These are phyloP conservation scores for Coryphaenoides rupestris DNA, from an alignment of 2,113 vertebrate genomes.

Conservation along the genomic window DNA sequence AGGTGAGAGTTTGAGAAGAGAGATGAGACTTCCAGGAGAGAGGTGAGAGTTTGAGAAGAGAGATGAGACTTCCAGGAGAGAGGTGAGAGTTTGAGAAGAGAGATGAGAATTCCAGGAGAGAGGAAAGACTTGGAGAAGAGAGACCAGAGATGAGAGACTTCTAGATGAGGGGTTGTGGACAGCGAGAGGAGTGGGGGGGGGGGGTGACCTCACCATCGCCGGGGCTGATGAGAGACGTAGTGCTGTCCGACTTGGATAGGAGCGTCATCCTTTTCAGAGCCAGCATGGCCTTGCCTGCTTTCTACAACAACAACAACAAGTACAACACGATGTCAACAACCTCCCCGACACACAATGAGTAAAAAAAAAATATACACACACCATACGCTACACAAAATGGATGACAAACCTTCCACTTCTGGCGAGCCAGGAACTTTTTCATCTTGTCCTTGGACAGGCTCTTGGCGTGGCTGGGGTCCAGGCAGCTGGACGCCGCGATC, in stretches of 20 bases:
- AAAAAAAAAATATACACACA: background rate
- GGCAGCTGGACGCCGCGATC: conserved; percentile 66
- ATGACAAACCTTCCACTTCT: conserved; percentile 85
- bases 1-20: too few relatives aligned
- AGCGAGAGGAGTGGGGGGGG: too few relatives aligned
- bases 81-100: background rate
- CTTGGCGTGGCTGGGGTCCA: conserved; percentile 51
- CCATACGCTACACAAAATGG: background rate
- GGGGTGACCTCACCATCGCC: conserved; percentile 53
- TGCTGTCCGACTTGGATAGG: conserved; percentile 65
- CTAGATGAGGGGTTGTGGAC: background rate
- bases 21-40: too few relatives aligned
- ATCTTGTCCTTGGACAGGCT: conserved; percentile 81
- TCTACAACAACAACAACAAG: conserved; percentile 70
- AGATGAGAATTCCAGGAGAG: background rate
- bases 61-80: too few relatives aligned
- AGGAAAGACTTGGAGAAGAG: background rate
- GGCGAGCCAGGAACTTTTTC: conserved; percentile 77
- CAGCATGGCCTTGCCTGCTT: conserved; percentile 84
- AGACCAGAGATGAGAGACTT: background rate
- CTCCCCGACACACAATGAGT: background rate
- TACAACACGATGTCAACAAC: background rate
- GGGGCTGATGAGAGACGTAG: conserved; percentile 28
- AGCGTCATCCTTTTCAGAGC: conserved; percentile 82
- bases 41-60: too few relatives aligned